Evolutionary conservation across 2,888 invertebrate genomes (phyloP).

Genomic region (Clusia tigrina): DNA sequence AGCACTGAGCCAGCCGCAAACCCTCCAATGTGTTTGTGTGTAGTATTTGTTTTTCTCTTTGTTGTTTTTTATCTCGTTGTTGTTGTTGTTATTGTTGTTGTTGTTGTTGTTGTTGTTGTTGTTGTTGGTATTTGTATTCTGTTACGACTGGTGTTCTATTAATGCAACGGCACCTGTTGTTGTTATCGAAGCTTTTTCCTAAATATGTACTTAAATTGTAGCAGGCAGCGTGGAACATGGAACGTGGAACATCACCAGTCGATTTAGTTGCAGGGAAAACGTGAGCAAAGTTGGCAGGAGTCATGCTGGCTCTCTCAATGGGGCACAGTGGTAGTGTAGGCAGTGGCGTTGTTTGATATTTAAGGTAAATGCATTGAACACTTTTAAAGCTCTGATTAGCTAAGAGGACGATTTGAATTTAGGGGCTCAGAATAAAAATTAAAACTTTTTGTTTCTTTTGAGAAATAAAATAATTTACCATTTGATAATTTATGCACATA

Average conservation of each 20-base stretch:
- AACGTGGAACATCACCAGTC: no score
- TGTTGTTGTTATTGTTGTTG: background rate
- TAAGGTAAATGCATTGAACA: no score
- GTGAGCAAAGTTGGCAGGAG: background rate
- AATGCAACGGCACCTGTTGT: slow-evolving; percentile 37
- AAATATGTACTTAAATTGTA: background rate
- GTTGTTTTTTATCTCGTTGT: no score
- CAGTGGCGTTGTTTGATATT: background rate
- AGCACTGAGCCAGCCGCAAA: background rate
- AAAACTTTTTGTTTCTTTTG: no score
- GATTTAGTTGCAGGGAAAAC: background rate
- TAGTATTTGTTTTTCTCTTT: background rate
- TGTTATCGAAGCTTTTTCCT: background rate
- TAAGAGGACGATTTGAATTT: no score
- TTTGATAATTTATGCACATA: no score
- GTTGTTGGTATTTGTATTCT: background rate
- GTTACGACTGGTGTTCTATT: slow-evolving; percentile 14
- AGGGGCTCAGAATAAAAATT: no score
- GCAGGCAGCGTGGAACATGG: background rate
- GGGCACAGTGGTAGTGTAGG: background rate
- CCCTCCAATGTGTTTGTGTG: background rate
- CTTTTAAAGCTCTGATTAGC: no score
- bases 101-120: background rate
- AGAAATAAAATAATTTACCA: no score
- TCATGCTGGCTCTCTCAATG: background rate